Base-by-base conservation (phyloP, 2,888 invertebrate species). In the Lordiphosa andalusiaca region DNA sequence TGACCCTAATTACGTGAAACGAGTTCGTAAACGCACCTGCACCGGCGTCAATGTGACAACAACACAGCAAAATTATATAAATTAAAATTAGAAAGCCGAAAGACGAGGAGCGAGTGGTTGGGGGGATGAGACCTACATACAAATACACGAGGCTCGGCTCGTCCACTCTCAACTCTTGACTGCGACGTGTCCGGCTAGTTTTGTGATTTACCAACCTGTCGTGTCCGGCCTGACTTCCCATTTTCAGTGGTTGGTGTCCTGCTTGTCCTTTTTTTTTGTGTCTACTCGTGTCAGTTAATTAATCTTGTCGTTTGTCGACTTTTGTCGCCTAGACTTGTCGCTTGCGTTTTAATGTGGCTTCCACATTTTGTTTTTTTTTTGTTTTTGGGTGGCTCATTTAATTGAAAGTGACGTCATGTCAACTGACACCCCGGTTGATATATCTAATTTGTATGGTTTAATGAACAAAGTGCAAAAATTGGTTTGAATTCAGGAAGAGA, bases 1-100 rank as follows among this genome's bases (percentile, higher is more conserved):
- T 77, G 84, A 84, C 77, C 77, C 82, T 78, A 78, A 77, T 77
- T 77, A 84, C 77, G 67, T 77, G 77, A 84, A 77, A 77, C 84
- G 84, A 77, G 77, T 84, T 77, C 82, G 84, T 77, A 83, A 78
- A 78, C 76, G 67, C 76, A 82, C 71, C 73, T 83, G 76, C 80
- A 58, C 48, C 40, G 36, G 55, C 56, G 53, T 52, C 52, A 44
- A 55, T 46, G 64, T 61, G 74, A 52, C 65, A 53, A 30, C 35
- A 39, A 6, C 5, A 21, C 40, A n/a, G 7, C 19, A 33, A 30
- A 49, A 30, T 30, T 30, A 30, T 30, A 30, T 30, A 30, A 62
- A 76, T 76, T 77, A 71, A 71, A 81, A 69, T 69, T 56, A 53
- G 66, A 53, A 54, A 55, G 54, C 30, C 42, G 49, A 66, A 66